phyloP scores from a whole-genome alignment of 2,888 invertebrate genomes.

The Chesias legatella region DNA sequence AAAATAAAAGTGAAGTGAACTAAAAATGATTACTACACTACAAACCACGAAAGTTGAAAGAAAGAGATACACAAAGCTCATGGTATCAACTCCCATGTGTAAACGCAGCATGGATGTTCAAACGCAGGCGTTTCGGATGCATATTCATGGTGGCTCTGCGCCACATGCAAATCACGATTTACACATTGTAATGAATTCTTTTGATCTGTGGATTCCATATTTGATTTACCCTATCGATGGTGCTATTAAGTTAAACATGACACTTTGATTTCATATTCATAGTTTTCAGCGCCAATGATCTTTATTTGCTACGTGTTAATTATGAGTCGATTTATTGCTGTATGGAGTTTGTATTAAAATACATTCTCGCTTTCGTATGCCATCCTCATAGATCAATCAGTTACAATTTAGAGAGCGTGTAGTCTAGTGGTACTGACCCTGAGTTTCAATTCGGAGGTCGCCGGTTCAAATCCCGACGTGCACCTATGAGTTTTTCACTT shows the following conservation, averaged over 20 bases:
- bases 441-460: too few relatives aligned
- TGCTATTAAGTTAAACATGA: conserved; percentile 60
- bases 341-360: too few relatives aligned
- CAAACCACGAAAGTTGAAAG: too few relatives aligned
- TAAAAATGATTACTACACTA: too few relatives aligned
- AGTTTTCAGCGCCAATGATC: conserved; percentile 56
- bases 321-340: conserved; percentile 30
- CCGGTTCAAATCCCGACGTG: too few relatives aligned
- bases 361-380: background rate
- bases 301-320: conserved; percentile 51
- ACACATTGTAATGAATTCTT: conserved; percentile 81
- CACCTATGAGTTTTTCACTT: too few relatives aligned
- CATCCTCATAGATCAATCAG: conserved; percentile 29
- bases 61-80: too few relatives aligned
- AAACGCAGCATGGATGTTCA: conserved; percentile 69
- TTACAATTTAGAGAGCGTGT: too few relatives aligned
- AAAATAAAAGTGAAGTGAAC: too few relatives aligned
- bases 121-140: conserved; percentile 68
- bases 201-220: conserved; percentile 80
- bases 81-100: too few relatives aligned
- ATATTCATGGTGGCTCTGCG: conserved; percentile 74
- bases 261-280: conserved; percentile 75
- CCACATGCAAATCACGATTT: conserved; percentile 80
- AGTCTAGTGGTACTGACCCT: too few relatives aligned
- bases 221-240: conserved; percentile 78